Base-by-base conservation (phyloP, 1,140 invertebrate species). In the Venustaconcha ellipsiformis region DNA sequence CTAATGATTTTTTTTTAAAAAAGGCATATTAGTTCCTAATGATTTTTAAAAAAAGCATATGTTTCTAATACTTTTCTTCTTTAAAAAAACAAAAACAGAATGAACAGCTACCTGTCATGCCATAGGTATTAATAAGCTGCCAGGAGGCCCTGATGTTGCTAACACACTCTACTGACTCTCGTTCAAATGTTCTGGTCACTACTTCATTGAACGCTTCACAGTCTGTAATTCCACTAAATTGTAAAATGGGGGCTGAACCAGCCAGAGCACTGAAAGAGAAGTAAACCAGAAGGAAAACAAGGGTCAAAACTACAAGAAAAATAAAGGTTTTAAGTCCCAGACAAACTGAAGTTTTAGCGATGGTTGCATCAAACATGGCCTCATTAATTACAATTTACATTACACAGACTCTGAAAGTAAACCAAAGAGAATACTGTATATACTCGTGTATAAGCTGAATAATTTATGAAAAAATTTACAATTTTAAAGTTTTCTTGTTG, bases 241-340 rank as follows among this genome's bases (percentile, higher is more conserved):
- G 96, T 82, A 95, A 93, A 76, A 99, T 94, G 0, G 98, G 98
- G 0, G 98, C 98, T 20, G 97, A 99, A 6, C 97, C 94, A 56
- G 98, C 97, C 70, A 99, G 93, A 3, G 97, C 94, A n/a, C 97
- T 90, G 68, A 15, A 83, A 68, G 68, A 56, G 58, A 67, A 67
- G 62, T 18, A 30, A 23, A 11, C 1, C 2, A 67, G 15, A 14
- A 67, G 23, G 4, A 55, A 8, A 72, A 60, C 11, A 70, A 18
- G 26, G 17, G 1, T n/a, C 63, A 26, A 14, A 13, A 72, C 15
- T 12, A 60, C 6, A 30, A n/a, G 17, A 72, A 72, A 48, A 59
- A 13, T 58, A 18, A 48, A 48, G 11, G 37, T 48, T 48, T 48
- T 1, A 8, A 48, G 37, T 48, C 37, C 37, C 11, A 48, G 37